Percentiles rank a stretch among this genome's conserved stretches.
phyloP scores from a whole-genome alignment of 2,797 vertebrate genomes.

The Microcaecilia unicolor region DNA sequence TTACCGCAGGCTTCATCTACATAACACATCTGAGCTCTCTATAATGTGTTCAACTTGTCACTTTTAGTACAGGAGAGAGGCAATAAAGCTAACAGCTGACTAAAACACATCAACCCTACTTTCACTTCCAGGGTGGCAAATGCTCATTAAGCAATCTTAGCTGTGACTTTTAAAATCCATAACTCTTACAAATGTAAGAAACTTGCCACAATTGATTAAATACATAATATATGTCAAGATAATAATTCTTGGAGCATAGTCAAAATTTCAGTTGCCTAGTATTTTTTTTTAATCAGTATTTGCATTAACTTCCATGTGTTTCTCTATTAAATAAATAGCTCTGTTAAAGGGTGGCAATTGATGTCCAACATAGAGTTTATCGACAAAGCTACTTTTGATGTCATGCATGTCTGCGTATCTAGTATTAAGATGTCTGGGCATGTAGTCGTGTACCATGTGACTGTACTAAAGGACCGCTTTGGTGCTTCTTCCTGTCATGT shows the following conservation, averaged over 20 bases:
- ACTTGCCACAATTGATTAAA: slow-evolving; percentile 67
- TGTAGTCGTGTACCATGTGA: too few species aligned
- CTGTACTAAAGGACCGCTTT: too few species aligned
- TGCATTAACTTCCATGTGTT: too few species aligned
- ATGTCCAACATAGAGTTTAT: too few species aligned
- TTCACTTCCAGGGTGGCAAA: slow-evolving; percentile 56
- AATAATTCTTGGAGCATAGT: slow-evolving; percentile 42
- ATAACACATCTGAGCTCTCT: slow-evolving; percentile 74
- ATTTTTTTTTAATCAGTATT: too few species aligned
- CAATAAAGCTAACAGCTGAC: slow-evolving; percentile 73
- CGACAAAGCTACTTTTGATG: too few species aligned
- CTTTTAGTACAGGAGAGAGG: slow-evolving; percentile 70
- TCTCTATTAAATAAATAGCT: too few species aligned
- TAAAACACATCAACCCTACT: slow-evolving; percentile 60
- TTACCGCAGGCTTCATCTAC: slow-evolving; percentile 72
- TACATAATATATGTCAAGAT: slow-evolving; percentile 52
- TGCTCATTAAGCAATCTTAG: slow-evolving; percentile 70
- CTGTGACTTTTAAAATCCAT: slow-evolving; percentile 68
- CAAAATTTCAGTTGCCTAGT: slow-evolving; percentile 36
- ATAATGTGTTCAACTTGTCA: slow-evolving; percentile 73
- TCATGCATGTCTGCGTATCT: too few species aligned
- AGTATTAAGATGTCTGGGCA: too few species aligned
- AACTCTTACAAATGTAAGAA: slow-evolving; percentile 70
- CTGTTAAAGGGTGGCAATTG: too few species aligned
- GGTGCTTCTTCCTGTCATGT: too few species aligned